Evolutionary conservation across 2,113 vertebrate species (phyloP), one percentile per base, ranked within the genome.

Genomic region (Sinocyclocheilus maitianheensis): DNA sequence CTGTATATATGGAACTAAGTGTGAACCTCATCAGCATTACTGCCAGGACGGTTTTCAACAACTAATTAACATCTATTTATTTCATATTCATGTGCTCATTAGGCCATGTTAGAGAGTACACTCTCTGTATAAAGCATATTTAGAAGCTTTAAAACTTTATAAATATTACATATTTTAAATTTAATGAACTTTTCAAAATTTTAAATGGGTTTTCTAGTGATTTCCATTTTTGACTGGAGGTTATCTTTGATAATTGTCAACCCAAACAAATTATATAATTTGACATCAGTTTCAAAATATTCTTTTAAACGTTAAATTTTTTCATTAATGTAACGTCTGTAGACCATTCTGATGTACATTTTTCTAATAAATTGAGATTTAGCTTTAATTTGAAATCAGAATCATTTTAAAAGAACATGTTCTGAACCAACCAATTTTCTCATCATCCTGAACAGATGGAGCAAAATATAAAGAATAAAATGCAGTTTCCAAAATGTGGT

Each of bases 11-110:
- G 2, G 55, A 51, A 86, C 51, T 85, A 60, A 22, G 20, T 60
- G 74, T 22, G 60, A 10, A 79, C 53, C 84, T 40, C 79, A 37
- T 80, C 74, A 86, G 77, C 48, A 88, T 63, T 77, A 62, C 46
- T 82, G 84, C 58, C 80, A 40, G 63, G 53, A 84, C n/a, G 8
- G 12, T 34, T 77, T 37, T 51, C 40, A 18, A 53, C 77, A 71
- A 48, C 5, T 69, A 37, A 34, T 71, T 48, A 81, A 34, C 53
- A 51, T 87, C 46, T 55, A 26, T 65, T 75, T 76, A 2, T 63
- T 13, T 62, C 67, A 69, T 63, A 46, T 77, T 77, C 30, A 69
- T 46, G 69, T 67, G 53, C 40, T 84, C 77, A 81, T 26, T 43
- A 26, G 82, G 24, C 26, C 72, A 46, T 76, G 67, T 75, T 11